Percentiles rank a stretch among this genome's conserved stretches.
Conservation (phyloP, 2,113 vertebrate genomes). For the Dolichotis patagonum region DNA sequence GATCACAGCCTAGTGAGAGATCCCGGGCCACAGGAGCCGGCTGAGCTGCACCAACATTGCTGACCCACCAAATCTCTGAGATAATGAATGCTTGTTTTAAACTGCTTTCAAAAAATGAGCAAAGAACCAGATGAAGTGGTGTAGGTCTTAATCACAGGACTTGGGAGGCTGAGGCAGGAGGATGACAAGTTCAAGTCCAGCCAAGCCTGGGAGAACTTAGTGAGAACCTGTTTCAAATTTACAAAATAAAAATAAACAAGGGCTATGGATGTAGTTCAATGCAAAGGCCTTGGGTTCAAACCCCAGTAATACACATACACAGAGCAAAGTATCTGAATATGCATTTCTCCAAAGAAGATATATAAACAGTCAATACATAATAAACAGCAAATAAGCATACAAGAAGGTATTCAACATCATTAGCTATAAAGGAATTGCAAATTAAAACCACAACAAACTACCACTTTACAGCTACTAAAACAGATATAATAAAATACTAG, state of each 20-base stretch:
- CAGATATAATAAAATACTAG: neutral
- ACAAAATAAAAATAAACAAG: neutral
- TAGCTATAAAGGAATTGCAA: neutral
- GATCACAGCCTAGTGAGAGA: neutral
- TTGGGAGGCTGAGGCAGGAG: neutral
- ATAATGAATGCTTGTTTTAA: neutral
- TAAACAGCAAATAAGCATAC: neutral
- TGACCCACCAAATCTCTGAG: neutral
- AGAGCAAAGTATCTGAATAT: neutral
- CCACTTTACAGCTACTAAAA: neutral
- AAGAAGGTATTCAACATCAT: neutral
- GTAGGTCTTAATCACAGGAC: neutral
- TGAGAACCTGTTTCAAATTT: neutral
- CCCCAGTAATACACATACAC: neutral
- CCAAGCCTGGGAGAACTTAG: neutral
- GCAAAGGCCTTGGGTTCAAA: neutral
- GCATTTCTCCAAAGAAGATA: constrained; percentile 1
- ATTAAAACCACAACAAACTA: neutral
- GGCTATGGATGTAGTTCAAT: neutral
- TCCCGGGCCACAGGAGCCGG: neutral
- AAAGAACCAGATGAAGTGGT: neutral
- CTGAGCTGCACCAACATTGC: neutral
- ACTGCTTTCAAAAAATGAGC: neutral
- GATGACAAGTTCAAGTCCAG: neutral
- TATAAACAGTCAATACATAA: neutral